Evolutionary conservation across 37 sponge, comb jelly and placozoan species (phyloP).

Genomic region (Ianthella basta): DNA sequence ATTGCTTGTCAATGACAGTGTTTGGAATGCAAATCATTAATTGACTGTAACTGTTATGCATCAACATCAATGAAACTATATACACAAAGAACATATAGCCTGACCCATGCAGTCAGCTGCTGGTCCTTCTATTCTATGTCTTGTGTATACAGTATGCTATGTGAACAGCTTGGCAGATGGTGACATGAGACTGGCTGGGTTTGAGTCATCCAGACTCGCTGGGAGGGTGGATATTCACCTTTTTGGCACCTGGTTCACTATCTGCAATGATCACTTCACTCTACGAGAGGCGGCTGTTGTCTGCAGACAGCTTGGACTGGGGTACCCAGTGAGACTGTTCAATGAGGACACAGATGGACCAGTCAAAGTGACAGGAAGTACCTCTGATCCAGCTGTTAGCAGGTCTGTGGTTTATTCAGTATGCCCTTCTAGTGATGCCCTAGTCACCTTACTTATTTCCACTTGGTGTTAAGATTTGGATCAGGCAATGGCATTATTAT

Average conservation of each 20-base stretch:
- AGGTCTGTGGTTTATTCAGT: not conserved
- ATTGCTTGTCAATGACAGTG: too few species aligned
- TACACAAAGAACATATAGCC: too few species aligned
- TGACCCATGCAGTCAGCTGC: too few species aligned
- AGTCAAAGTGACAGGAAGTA: not conserved
- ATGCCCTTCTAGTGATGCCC: not conserved
- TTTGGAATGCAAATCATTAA: too few species aligned
- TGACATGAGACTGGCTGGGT: conserved; percentile 10
- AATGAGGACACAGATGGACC: not conserved
- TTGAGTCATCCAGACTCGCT: not conserved
- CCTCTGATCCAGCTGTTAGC: not conserved
- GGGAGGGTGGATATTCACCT: conserved; percentile 2
- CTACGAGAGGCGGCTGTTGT: conserved; percentile 15
- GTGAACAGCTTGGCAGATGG: not conserved
- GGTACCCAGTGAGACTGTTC: conserved; percentile 20
- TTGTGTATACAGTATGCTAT: too few species aligned
- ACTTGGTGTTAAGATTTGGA: too few species aligned
- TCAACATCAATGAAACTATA: too few species aligned
- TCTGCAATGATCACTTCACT: conserved; percentile 23
- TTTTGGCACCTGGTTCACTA: not conserved
- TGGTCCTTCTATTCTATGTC: too few species aligned
- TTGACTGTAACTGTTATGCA: too few species aligned
- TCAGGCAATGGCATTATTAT: not conserved
- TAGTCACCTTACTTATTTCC: not conserved
- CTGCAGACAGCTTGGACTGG: conserved; percentile 27